These are phyloP conservation scores for Pollachius pollachius DNA, from an alignment of 2,113 vertebrate species.

Conservation along the genomic window DNA sequence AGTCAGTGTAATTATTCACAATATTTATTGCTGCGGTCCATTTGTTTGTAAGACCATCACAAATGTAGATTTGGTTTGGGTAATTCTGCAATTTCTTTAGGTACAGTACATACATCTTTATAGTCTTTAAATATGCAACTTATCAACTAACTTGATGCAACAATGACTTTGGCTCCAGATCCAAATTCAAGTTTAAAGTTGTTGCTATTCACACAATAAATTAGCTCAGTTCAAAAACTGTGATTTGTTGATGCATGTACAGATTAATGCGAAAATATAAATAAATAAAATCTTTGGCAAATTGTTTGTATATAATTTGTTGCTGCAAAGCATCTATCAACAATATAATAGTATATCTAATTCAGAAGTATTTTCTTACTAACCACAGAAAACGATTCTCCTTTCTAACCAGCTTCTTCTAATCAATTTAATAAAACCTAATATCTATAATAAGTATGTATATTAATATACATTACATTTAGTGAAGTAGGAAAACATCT, in stretches of 20 bases:
- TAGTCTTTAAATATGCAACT: neutral
- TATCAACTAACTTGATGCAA: slow-evolving; percentile 29
- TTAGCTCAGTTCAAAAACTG: neutral
- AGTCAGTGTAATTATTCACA: too few species aligned
- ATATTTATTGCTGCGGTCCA: too few species aligned
- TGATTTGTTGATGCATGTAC: neutral
- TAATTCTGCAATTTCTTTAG: too few species aligned
- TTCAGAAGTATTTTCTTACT: neutral
- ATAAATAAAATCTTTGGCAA: neutral
- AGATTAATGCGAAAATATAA: neutral
- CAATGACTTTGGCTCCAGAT: slow-evolving; percentile 22
- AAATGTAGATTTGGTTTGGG: too few species aligned
- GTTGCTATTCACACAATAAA: slow-evolving; percentile 42
- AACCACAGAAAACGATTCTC: neutral
- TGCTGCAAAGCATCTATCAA: neutral
- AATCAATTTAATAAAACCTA: neutral
- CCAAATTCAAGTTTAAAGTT: slow-evolving; percentile 33
- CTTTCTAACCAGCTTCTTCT: neutral
- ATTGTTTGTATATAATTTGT: too few species aligned
- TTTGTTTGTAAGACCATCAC: too few species aligned
- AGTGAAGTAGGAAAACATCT: too few species aligned
- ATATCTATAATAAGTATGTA: too few species aligned
- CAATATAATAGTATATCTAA: neutral
- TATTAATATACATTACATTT: too few species aligned
- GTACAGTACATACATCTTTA: too few species aligned